Percentiles rank a stretch among this genome's conserved stretches.
Evolutionary conservation across 2,888 invertebrate genomes (phyloP).

Genomic region (Chromoteleia sp.): DNA sequence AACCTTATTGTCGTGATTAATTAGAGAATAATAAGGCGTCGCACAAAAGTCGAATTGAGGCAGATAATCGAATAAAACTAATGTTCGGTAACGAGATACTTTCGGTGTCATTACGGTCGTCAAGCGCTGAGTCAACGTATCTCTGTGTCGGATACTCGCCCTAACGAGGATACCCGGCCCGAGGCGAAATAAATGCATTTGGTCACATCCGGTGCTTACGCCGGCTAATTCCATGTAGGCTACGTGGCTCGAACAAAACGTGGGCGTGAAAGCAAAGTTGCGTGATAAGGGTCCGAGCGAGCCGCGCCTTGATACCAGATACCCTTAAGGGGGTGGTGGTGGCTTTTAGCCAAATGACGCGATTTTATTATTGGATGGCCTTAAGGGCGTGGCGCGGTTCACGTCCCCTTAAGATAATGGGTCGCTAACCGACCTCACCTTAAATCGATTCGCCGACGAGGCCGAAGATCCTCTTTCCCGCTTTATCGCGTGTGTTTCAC

Average conservation of each 20-base stretch:
- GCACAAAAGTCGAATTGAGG: slow-evolving; percentile 6
- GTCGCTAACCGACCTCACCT: slow-evolving; percentile 77
- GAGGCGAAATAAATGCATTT: slow-evolving; percentile 38
- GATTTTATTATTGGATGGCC: slow-evolving; percentile 82
- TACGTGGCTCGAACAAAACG: slow-evolving; percentile 28
- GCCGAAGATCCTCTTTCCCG: slow-evolving; percentile 3
- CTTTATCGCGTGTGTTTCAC: slow-evolving; percentile 37
- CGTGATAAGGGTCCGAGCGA: slow-evolving; percentile 77
- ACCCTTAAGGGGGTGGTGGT: slow-evolving; percentile 71
- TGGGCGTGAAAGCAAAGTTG: slow-evolving; percentile 71
- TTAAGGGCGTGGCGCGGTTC: slow-evolving; percentile 77
- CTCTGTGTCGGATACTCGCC: slow-evolving; percentile 10
- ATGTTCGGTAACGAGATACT: slow-evolving; percentile 32
- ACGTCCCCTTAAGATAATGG: slow-evolving; percentile 75
- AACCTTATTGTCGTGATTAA: too few species aligned
- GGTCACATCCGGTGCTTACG: slow-evolving; percentile 47
- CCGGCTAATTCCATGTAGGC: slow-evolving; percentile 37
- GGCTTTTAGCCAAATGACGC: slow-evolving; percentile 84
- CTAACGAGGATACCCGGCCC: slow-evolving; percentile 29
- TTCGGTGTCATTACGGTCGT: background rate
- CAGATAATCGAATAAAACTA: slow-evolving; percentile 4
- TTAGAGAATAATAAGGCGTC: background rate
- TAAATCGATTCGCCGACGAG: slow-evolving; percentile 55
- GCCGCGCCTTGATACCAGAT: slow-evolving; percentile 82
- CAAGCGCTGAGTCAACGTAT: slow-evolving; percentile 15